Conservation (phyloP, 2,113 vertebrate genomes). For the Aphyosemion australe region DNA sequence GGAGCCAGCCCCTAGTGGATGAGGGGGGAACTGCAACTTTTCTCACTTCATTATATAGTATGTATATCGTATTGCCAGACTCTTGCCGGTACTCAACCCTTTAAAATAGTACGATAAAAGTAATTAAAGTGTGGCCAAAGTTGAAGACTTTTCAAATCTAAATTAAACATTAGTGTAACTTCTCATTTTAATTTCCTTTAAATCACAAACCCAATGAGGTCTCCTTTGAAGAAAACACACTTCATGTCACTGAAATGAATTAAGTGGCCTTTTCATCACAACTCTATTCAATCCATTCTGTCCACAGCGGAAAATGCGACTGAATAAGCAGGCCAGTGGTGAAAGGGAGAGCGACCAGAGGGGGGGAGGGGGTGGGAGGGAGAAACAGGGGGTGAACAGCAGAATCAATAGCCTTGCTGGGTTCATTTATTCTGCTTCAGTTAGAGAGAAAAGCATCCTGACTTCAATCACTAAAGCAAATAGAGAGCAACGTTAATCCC, state of each 20-base stretch:
- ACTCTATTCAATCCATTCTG: slow-evolving; percentile 44
- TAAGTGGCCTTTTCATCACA: slow-evolving; percentile 56
- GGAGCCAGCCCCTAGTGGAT: too few species aligned
- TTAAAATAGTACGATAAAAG: background rate
- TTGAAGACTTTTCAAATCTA: too few species aligned
- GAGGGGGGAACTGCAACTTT: too few species aligned
- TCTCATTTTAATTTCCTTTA: background rate
- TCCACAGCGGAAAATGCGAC: slow-evolving; percentile 52
- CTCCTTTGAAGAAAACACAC: slow-evolving; percentile 33
- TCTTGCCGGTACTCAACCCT: too few species aligned
- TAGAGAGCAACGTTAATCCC: slow-evolving; percentile 44
- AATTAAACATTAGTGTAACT: background rate
- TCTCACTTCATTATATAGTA: too few species aligned
- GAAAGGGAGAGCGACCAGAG: slow-evolving; percentile 52
- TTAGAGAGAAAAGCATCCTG: slow-evolving; percentile 12
- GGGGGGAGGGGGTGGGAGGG: slow-evolving; percentile 24
- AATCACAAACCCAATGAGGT: slow-evolving; percentile 2
- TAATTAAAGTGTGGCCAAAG: background rate
- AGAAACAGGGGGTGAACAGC: slow-evolving; percentile 52
- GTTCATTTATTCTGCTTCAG: slow-evolving; percentile 65
- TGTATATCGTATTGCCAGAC: too few species aligned
- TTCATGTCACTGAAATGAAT: slow-evolving; percentile 44
- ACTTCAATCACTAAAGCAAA: slow-evolving; percentile 49
- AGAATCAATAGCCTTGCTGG: slow-evolving; percentile 63
- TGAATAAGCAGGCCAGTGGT: slow-evolving; percentile 61